Percentiles rank a stretch among this genome's conserved stretches.
These are phyloP conservation scores for Liparis tanakae DNA, from an alignment of 2,797 vertebrate species.

Conservation along the genomic window DNA sequence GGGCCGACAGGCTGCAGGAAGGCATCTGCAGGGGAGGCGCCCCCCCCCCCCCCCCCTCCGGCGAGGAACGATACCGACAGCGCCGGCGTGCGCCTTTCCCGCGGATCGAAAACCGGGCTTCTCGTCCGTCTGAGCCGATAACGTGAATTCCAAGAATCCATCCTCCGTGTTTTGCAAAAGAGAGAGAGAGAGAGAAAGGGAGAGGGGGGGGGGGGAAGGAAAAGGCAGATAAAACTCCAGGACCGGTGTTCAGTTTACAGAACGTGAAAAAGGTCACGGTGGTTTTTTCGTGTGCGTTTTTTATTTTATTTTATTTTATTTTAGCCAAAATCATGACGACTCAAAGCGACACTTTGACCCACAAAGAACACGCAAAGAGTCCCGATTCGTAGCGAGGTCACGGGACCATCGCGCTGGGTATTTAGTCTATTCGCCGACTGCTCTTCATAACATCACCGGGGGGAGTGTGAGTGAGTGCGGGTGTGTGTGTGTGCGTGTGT, in stretches of 20 bases:
- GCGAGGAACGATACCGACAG: slow-evolving; percentile 30
- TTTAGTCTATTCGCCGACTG: slow-evolving; percentile 74
- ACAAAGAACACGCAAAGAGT: slow-evolving; percentile 49
- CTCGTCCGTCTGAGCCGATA: slow-evolving; percentile 39
- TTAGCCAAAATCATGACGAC: slow-evolving; percentile 35
- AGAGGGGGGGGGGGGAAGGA: background rate
- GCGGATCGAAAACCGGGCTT: slow-evolving; percentile 38
- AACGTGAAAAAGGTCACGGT: slow-evolving; percentile 33
- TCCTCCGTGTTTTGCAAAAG: slow-evolving; percentile 11
- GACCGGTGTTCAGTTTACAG: slow-evolving; percentile 21
- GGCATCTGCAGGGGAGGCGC: slow-evolving; percentile 27
- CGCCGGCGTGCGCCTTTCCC: slow-evolving; percentile 31
- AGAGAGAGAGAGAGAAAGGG: slow-evolving; percentile 32
- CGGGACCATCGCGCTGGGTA: slow-evolving; percentile 46
- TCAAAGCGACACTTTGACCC: slow-evolving; percentile 48
- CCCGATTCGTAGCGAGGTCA: slow-evolving; percentile 56
- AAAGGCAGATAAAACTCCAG: slow-evolving; percentile 43
- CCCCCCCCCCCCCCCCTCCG: background rate
- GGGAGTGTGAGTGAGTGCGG: background rate
- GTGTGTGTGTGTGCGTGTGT: too few relatives aligned
- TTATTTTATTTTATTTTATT: background rate
- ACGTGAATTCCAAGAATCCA: slow-evolving; percentile 42
- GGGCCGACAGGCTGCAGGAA: slow-evolving; percentile 50
- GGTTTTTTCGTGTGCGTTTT: slow-evolving; percentile 15
- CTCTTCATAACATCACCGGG: slow-evolving; percentile 71